Conservation (phyloP, 2,113 vertebrate genomes). For the Apodemus sylvaticus region DNA sequence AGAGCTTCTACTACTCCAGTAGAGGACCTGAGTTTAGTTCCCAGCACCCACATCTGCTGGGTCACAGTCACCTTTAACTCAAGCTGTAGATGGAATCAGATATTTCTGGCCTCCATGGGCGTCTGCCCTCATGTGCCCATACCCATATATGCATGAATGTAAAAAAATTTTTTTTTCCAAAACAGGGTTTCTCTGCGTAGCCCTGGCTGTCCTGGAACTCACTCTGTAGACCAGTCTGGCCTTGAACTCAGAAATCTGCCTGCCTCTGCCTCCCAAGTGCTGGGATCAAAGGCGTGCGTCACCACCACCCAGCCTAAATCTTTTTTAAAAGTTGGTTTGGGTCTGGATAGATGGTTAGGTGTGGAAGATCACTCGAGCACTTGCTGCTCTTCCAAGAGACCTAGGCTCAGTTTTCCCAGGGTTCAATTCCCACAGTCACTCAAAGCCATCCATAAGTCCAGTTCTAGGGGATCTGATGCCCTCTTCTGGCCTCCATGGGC, state of each 20-base stretch:
- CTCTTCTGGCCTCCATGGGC: background rate
- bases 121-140: background rate
- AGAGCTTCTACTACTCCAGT: background rate
- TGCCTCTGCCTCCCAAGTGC: no score
- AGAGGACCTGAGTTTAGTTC: background rate
- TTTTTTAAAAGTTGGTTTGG: background rate
- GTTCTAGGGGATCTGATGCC: background rate
- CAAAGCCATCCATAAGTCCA: background rate
- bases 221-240: no score
- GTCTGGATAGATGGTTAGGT: background rate
- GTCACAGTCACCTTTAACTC: background rate
- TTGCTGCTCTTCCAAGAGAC: background rate
- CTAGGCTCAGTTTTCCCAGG: background rate
- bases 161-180: no score
- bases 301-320: no score
- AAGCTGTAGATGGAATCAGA: background rate
- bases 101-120: background rate
- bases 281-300: no score
- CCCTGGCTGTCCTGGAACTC: no score
- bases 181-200: no score
- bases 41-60: background rate
- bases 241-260: no score
- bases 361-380: background rate
- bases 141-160: background rate
- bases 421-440: background rate